Conservation (phyloP, 2,797 vertebrate species). For the Betta splendens region DNA sequence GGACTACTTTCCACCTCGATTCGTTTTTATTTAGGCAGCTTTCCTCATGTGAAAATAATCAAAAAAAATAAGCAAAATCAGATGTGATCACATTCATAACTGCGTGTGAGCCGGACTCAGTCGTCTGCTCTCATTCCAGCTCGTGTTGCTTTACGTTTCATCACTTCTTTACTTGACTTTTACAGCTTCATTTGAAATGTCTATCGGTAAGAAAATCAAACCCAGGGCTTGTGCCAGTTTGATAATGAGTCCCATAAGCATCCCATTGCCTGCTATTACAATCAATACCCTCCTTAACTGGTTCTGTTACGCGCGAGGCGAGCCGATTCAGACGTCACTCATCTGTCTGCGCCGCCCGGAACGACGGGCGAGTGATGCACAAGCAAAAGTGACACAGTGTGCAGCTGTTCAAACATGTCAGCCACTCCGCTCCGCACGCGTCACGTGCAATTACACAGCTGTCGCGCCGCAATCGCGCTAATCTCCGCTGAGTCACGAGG, state of each 20-base stretch:
- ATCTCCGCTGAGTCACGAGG: slow-evolving; percentile 65
- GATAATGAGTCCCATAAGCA: not conserved
- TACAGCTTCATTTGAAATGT: slow-evolving; percentile 7
- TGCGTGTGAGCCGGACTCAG: slow-evolving; percentile 7
- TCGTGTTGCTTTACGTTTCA: slow-evolving; percentile 42
- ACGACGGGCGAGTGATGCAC: slow-evolving; percentile 13
- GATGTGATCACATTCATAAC: slow-evolving; percentile 57
- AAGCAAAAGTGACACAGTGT: slow-evolving; percentile 47
- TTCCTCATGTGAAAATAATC: slow-evolving; percentile 59
- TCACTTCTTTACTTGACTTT: slow-evolving; percentile 33
- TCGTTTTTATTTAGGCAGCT: slow-evolving; percentile 53
- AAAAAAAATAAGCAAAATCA: slow-evolving; percentile 34
- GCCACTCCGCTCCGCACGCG: slow-evolving; percentile 51
- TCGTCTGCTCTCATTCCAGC: slow-evolving; percentile 11
- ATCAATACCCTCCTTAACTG: not conserved
- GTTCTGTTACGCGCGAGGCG: not conserved
- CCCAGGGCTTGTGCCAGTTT: not conserved
- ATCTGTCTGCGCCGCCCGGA: slow-evolving; percentile 7
- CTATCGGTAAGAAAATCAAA: slow-evolving; percentile 4
- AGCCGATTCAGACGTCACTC: slow-evolving; percentile 2
- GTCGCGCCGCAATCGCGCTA: slow-evolving; percentile 71
- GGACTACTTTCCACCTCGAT: slow-evolving; percentile 66
- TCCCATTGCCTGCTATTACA: not conserved
- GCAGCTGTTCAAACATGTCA: slow-evolving; percentile 72
- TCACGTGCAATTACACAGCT: slow-evolving; percentile 75